Conservation (phyloP, 2,113 vertebrate genomes). For the Lycaon pictus region DNA sequence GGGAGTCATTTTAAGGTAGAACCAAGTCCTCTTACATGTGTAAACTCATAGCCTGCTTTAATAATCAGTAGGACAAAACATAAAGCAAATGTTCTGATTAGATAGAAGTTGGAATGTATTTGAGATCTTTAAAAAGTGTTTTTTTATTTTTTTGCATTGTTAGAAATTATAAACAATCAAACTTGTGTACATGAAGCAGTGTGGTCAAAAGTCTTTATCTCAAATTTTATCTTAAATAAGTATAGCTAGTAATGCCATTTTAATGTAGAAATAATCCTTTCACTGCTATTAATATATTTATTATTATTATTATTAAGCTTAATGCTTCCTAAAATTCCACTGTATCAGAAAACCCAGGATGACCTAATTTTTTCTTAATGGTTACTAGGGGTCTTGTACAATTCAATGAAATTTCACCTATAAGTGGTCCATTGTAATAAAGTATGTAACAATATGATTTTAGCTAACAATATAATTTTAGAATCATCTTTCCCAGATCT, state of each 20-base stretch:
- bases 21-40: not conserved
- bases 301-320: not conserved
- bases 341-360: conserved; percentile 7
- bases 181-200: not conserved
- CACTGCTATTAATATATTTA: not conserved
- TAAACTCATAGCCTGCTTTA: conserved; percentile 4
- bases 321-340: not conserved
- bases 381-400: not conserved
- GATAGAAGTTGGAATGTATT: not conserved
- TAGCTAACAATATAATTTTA: conserved; percentile 15
- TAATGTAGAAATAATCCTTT: not conserved
- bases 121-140: not conserved
- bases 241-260: not conserved
- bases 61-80: not conserved
- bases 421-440: not conserved
- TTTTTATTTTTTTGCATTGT: not conserved
- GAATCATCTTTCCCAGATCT: not conserved
- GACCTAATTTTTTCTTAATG: not conserved
- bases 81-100: not conserved
- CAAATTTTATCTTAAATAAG: not conserved
- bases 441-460: not conserved
- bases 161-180: not conserved
- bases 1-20: not conserved
- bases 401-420: not conserved
- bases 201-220: not conserved